phyloP scores from a whole-genome alignment of 2,113 vertebrate species.

The Hystrix brachyura region DNA sequence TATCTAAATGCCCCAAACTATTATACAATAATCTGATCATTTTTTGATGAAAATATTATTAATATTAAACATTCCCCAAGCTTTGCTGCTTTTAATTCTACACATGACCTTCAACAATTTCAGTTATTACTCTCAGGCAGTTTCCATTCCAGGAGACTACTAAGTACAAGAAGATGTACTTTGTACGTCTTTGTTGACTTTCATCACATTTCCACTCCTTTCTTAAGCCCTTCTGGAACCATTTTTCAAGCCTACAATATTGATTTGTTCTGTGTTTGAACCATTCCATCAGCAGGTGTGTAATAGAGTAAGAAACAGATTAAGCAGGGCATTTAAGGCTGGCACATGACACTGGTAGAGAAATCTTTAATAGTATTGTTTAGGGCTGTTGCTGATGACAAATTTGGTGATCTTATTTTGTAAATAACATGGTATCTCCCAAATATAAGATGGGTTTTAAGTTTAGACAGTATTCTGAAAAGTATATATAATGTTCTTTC shows the following conservation, averaged over 20 bases:
- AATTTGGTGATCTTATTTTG: neutral
- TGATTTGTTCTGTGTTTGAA: neutral
- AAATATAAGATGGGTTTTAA: neutral
- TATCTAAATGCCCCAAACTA: slow-evolving; percentile 64
- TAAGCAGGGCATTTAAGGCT: neutral
- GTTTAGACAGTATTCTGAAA: neutral
- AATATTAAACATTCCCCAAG: slow-evolving; percentile 50
- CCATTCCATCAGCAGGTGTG: neutral
- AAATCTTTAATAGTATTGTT: neutral
- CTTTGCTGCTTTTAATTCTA: slow-evolving; percentile 15
- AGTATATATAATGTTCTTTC: neutral
- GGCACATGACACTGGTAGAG: neutral
- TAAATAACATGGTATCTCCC: neutral
- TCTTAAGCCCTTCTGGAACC: neutral
- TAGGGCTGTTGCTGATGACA: neutral
- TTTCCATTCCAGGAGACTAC: slow-evolving; percentile 50
- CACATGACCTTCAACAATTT: slow-evolving; percentile 57
- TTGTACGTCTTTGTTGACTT: neutral
- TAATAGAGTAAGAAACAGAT: neutral
- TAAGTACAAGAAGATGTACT: neutral
- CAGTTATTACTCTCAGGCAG: slow-evolving; percentile 13
- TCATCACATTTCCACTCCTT: neutral
- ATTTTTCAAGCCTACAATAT: neutral
- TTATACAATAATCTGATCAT: slow-evolving; percentile 71
- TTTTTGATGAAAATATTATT: slow-evolving; percentile 68